A percentile compares a stretch with the other conserved stretches of the same genome.
phyloP scores from a whole-genome alignment of 2,113 vertebrate genomes.

The Prinia subflava region DNA sequence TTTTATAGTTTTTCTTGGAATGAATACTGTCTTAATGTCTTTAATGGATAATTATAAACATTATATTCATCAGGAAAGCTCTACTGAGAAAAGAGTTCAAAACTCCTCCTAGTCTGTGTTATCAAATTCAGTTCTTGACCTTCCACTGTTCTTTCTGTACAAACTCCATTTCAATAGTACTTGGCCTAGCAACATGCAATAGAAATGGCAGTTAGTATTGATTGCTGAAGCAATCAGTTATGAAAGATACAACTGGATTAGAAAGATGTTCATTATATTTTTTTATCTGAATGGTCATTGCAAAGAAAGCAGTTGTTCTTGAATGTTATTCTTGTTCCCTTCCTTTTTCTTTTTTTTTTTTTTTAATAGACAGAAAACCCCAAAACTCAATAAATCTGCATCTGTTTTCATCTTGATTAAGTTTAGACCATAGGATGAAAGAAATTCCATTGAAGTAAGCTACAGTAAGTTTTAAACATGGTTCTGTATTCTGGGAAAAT shows the following conservation, averaged over 20 bases:
- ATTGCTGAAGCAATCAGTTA: background rate
- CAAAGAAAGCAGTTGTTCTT: background rate
- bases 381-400: background rate
- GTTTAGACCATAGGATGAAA: background rate
- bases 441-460: background rate
- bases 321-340: background rate
- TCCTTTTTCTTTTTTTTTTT: background rate
- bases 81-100: background rate
- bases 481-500: background rate
- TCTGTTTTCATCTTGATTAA: background rate
- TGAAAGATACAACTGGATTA: background rate
- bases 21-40: background rate
- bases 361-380: background rate
- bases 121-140: background rate
- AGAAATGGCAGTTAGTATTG: background rate
- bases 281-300: background rate
- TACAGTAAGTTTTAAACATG: background rate
- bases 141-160: background rate
- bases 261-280: background rate
- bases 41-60: background rate
- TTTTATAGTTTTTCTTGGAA: background rate
- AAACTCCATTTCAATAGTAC: background rate
- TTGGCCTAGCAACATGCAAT: rapidly evolving
- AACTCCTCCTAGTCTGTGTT: background rate
- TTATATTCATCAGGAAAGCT: background rate